Percentiles rank a stretch among this genome's conserved stretches.
Evolutionary conservation across 2,888 invertebrate species (phyloP).

Genomic region (Tribolium freemani): DNA sequence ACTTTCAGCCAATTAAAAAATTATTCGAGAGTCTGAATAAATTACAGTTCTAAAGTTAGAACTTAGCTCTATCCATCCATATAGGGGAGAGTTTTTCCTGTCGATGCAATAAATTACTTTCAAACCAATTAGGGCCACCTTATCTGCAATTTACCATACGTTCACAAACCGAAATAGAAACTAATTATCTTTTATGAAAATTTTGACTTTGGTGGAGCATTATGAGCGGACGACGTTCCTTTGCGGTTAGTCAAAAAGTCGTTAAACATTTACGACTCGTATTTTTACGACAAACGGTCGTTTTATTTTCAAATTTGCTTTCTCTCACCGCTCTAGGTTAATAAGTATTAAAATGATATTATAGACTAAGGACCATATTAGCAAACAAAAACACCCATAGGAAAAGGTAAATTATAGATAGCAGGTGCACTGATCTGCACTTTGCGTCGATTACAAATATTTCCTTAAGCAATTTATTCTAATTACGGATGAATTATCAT

Average conservation of each 20-base stretch:
- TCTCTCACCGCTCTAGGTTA: background rate
- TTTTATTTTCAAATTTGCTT: too few species aligned
- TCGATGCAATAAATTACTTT: conserved; percentile 6
- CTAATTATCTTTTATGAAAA: background rate
- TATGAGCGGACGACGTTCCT: background rate
- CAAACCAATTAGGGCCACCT: conserved; percentile 7
- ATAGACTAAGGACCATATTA: background rate
- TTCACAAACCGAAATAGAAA: background rate
- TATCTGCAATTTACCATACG: background rate
- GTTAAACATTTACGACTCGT: background rate
- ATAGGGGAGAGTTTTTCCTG: background rate
- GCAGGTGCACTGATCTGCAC: background rate
- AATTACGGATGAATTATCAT: background rate
- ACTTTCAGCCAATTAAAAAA: background rate
- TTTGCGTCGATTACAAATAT: background rate
- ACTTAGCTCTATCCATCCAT: background rate
- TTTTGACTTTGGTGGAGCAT: background rate
- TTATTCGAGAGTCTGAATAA: background rate
- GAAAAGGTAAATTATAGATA: background rate
- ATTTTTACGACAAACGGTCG: background rate
- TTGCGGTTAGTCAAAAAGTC: background rate
- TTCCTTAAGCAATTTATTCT: background rate
- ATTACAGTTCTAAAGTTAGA: background rate
- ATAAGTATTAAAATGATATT: background rate
- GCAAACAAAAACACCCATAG: background rate